Conservation (phyloP, 2,113 vertebrate species). For the Macheiramphus alcinus region DNA sequence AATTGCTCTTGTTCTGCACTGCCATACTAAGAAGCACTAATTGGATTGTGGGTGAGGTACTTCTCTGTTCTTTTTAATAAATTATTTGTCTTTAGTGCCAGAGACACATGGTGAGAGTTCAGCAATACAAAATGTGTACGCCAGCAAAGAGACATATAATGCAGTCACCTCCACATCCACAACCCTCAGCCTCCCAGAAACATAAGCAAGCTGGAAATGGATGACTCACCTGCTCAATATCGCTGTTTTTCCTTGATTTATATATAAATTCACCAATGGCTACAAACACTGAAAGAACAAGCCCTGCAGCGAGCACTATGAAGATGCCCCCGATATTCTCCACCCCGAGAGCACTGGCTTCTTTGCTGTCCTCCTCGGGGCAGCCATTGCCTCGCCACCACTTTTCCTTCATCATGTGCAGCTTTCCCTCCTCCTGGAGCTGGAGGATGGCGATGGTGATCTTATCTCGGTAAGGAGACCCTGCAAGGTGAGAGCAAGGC, state of each 20-base stretch:
- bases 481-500: constrained; percentile 60
- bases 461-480: constrained; percentile 95
- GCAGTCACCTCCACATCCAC: background rate
- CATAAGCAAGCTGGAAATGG: background rate
- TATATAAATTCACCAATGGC: constrained; percentile 97
- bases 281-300: constrained; percentile 96
- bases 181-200: background rate
- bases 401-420: constrained; percentile 99
- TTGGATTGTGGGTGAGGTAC: background rate
- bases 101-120: background rate
- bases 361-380: constrained; percentile 94
- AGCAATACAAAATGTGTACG: background rate
- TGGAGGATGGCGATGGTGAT: constrained; percentile 97
- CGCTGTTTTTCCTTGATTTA: constrained; percentile 89
- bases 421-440: constrained; percentile 94
- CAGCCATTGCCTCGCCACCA: constrained; percentile 98
- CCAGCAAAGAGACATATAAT: background rate
- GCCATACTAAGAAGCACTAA: constrained; percentile 4
- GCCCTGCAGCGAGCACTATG: constrained; percentile 93
- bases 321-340: constrained; percentile 99
- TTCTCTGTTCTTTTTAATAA: constrained; percentile 9
- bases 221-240: constrained; percentile 90
- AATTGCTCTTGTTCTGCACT: background rate
- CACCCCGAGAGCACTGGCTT: constrained; percentile 93
- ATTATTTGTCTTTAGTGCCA: background rate